phyloP scores from a whole-genome alignment of 2,888 invertebrate genomes.

The Tetranychus piercei region DNA sequence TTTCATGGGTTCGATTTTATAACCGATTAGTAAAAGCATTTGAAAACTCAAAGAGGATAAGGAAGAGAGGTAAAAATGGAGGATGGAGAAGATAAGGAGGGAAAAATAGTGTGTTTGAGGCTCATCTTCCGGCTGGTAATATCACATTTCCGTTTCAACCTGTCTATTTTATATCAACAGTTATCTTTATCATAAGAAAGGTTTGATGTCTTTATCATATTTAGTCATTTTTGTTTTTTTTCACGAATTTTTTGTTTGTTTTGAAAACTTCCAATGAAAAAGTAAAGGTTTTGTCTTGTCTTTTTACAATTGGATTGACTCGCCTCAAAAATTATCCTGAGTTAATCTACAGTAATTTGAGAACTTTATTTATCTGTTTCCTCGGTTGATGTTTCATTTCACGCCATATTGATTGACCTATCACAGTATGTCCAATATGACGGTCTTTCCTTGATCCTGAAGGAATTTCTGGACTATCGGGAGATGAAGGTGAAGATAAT shows the following conservation, averaged over 20 bases:
- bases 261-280: too few species aligned
- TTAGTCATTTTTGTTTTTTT: background rate
- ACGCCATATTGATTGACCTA: conserved; percentile 16
- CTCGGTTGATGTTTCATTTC: conserved; percentile 19
- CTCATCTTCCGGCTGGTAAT: background rate
- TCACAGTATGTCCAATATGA: conserved; percentile 20
- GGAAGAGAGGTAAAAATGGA: background rate
- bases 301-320: too few species aligned
- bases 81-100: background rate
- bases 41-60: background rate
- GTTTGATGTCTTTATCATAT: background rate
- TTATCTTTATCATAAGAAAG: background rate
- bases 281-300: too few species aligned
- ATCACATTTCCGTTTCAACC: background rate
- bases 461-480: conserved; percentile 17
- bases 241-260: background rate
- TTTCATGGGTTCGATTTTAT: too few species aligned
- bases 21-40: too few species aligned
- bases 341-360: conserved; percentile 13
- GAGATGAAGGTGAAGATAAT: conserved; percentile 19
- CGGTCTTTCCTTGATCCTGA: conserved; percentile 18
- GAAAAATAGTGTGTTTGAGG: background rate
- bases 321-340: too few species aligned
- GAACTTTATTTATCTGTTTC: conserved; percentile 18
- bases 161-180: too few species aligned